Evolutionary conservation across 23 tunicate genomes (phyloP).

Genomic region (Aplidium turbinatum): DNA sequence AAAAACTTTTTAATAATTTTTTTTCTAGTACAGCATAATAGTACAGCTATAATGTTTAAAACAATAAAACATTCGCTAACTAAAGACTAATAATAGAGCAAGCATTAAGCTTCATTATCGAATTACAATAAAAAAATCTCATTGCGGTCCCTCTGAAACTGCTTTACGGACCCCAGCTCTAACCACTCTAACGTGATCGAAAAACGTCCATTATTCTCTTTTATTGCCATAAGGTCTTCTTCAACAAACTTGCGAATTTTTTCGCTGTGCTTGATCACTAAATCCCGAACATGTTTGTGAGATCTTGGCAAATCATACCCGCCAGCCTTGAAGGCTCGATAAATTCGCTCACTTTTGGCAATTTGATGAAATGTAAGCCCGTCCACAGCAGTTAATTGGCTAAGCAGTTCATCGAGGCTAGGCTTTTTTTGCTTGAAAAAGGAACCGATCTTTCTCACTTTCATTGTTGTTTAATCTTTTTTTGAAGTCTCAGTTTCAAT

Average conservation of each 20-base stretch:
- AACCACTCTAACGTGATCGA: constrained; percentile 29
- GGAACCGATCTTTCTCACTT: constrained; percentile 4
- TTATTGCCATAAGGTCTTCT: constrained; percentile 28
- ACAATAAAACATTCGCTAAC: no score
- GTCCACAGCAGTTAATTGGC: constrained; percentile 23
- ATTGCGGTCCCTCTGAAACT: no score
- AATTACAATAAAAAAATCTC: no score
- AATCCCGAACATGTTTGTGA: constrained; percentile 34
- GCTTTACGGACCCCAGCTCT: no score
- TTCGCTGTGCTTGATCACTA: constrained; percentile 29
- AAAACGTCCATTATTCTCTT: constrained; percentile 20
- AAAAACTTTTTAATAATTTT: no score
- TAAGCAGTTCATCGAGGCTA: constrained; percentile 8
- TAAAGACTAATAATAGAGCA: no score
- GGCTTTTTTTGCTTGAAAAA: constrained; percentile 14
- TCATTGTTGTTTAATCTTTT: background rate
- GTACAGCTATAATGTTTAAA: no score
- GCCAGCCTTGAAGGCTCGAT: constrained; percentile 20
- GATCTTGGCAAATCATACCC: constrained; percentile 40
- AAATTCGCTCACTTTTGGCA: constrained; percentile 21
- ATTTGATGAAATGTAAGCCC: constrained; percentile 23
- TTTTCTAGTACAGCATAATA: no score
- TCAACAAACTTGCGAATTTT: constrained; percentile 9
- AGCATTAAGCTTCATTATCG: no score
- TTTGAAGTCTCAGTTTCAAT: background rate